Evolutionary conservation across 2,797 vertebrate genomes (phyloP).

Genomic region (Sylvilagus floridanus): DNA sequence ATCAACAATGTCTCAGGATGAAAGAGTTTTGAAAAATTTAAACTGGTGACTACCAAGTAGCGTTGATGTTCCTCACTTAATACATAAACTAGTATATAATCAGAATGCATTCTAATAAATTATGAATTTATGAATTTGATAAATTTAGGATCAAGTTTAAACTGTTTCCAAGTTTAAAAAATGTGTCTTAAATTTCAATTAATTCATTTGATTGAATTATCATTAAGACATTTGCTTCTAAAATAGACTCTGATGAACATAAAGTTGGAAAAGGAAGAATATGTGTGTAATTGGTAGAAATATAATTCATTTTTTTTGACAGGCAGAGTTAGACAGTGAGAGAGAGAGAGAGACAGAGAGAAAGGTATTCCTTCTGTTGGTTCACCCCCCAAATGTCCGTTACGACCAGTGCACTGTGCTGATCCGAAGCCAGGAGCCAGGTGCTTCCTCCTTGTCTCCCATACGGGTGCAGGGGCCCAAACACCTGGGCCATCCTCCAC

Average conservation of each 20-base stretch:
- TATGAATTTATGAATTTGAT: slow-evolving; percentile 23
- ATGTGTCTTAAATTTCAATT: too few relatives aligned
- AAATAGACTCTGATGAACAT: background rate
- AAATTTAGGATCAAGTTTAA: slow-evolving; percentile 50
- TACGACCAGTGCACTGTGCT: too few relatives aligned
- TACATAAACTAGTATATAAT: background rate
- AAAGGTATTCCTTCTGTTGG: too few relatives aligned
- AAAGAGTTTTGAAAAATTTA: slow-evolving; percentile 14
- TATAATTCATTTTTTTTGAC: background rate
- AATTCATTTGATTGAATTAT: slow-evolving; percentile 21
- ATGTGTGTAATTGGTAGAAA: background rate
- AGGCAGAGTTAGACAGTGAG: too few relatives aligned
- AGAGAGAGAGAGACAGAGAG: too few relatives aligned
- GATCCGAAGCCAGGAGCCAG: too few relatives aligned
- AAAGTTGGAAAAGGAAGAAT: slow-evolving; percentile 2
- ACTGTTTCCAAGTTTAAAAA: background rate
- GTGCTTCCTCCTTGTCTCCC: too few relatives aligned
- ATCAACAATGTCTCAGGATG: background rate
- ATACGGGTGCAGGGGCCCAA: too few relatives aligned
- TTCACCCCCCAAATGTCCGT: too few relatives aligned
- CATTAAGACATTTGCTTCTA: slow-evolving; percentile 3
- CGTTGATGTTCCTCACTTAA: slow-evolving; percentile 29
- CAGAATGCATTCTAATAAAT: background rate
- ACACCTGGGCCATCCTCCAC: too few relatives aligned
- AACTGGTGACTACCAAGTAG: background rate